Evolutionary conservation across 2,888 invertebrate genomes (phyloP).

Genomic region (Phaedon cochleariae): DNA sequence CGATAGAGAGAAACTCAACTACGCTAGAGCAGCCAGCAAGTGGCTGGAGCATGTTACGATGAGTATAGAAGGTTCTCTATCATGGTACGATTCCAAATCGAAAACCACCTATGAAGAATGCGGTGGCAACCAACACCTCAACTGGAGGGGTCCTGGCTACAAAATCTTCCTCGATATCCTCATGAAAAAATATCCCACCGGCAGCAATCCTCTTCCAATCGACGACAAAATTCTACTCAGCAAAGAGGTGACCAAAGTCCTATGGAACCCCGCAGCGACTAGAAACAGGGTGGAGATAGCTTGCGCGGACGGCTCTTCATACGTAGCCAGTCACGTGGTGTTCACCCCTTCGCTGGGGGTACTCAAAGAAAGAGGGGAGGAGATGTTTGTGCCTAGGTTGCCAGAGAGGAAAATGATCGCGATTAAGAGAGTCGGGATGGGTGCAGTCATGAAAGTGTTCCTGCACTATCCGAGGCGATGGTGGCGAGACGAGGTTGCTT

Average conservation of each 20-base stretch:
- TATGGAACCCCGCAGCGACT: conserved; percentile 24
- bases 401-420: conserved; percentile 38
- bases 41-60: background rate
- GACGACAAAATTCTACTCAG: conserved; percentile 48
- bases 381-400: conserved; percentile 39
- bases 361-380: conserved; percentile 37
- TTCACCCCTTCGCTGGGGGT: conserved; percentile 63
- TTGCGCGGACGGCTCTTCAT: conserved; percentile 64
- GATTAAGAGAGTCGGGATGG: conserved; percentile 44
- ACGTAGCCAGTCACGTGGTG: conserved; percentile 69
- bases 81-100: conserved; percentile 73
- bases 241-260: conserved; percentile 44
- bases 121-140: conserved; percentile 72
- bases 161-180: conserved; percentile 71
- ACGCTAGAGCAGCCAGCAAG: conserved; percentile 3
- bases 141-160: conserved; percentile 78
- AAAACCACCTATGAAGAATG: conserved; percentile 72
- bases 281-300: conserved; percentile 46
- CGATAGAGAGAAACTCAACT: conserved; percentile 17
- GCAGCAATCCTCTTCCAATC: conserved; percentile 33
- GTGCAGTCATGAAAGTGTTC: conserved; percentile 43
- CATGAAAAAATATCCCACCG: conserved; percentile 56
- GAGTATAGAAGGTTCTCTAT: conserved; percentile 59
- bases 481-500: conserved; percentile 55
- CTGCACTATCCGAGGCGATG: conserved; percentile 40